A percentile compares a stretch with the other conserved stretches of the same genome.
Conservation (phyloP, 1,140 invertebrate species). For the Trigoniulus corallinus region DNA sequence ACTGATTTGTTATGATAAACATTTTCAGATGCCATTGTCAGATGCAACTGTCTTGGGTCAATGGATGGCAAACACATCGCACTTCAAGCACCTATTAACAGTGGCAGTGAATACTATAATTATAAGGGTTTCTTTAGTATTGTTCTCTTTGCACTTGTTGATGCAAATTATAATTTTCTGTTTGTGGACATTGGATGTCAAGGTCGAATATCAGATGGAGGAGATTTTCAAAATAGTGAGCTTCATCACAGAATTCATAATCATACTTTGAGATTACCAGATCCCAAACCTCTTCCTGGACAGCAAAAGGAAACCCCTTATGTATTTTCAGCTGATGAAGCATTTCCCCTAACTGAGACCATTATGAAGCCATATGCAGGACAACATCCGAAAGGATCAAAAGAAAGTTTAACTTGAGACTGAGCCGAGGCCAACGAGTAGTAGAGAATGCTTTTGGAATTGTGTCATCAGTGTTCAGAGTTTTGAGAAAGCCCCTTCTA, state of each 20-base stretch:
- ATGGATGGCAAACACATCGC: slow-evolving; percentile 34
- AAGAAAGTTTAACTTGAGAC: background rate
- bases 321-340: background rate
- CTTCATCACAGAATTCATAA: background rate
- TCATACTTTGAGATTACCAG: background rate
- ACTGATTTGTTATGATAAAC: too few relatives aligned
- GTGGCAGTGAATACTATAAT: too few relatives aligned
- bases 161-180: too few relatives aligned
- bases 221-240: slow-evolving; percentile 16
- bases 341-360: background rate
- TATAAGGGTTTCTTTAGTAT: slow-evolving; percentile 33
- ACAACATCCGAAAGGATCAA: background rate
- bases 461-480: too few relatives aligned
- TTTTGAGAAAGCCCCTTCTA: too few relatives aligned
- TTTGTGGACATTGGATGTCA: slow-evolving; percentile 27
- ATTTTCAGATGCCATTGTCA: background rate
- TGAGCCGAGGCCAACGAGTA: background rate
- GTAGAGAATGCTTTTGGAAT: too few relatives aligned
- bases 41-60: slow-evolving; percentile 23
- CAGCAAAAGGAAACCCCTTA: background rate
- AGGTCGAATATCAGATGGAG: slow-evolving; percentile 25
- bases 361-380: background rate
- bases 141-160: too few relatives aligned
- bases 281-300: background rate
- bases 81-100: slow-evolving; percentile 27